Percentiles rank a stretch among this genome's conserved stretches.
These are phyloP conservation scores for Caenorhabditis plicata DNA, from an alignment of 2,888 invertebrate species.

Conservation along the genomic window DNA sequence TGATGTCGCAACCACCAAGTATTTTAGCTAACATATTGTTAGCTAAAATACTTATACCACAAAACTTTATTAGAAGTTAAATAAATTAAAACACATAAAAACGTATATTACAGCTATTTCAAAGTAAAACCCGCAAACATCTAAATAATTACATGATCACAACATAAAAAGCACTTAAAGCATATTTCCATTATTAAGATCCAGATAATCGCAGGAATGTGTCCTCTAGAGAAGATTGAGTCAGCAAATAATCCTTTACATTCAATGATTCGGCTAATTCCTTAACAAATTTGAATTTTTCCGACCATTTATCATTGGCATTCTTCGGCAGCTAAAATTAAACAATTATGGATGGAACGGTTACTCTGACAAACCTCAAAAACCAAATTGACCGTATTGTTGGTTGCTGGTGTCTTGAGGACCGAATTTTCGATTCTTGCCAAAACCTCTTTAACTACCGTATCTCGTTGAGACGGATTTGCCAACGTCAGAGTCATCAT, in stretches of 20 bases:
- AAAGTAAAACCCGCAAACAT: no score
- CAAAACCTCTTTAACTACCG: not conserved
- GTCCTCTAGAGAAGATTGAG: slow-evolving; percentile 14
- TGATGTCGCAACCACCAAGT: no score
- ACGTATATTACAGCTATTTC: no score
- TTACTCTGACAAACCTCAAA: slow-evolving; percentile 7
- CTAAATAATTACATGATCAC: no score
- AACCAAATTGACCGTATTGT: slow-evolving; percentile 3
- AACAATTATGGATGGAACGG: no score
- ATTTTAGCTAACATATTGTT: no score
- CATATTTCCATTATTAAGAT: not conserved
- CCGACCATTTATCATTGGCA: slow-evolving; percentile 9
- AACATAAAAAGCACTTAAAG: not conserved
- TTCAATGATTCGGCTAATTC: slow-evolving; percentile 1
- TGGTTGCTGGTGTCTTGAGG: slow-evolving; percentile 11
- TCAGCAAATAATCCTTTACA: slow-evolving; percentile 11
- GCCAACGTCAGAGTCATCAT: slow-evolving; percentile 6
- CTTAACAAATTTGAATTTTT: slow-evolving; percentile 5
- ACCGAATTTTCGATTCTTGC: slow-evolving; percentile 1
- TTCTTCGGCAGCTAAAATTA: slow-evolving; percentile 3
- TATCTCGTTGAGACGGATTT: not conserved
- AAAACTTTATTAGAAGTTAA: no score
- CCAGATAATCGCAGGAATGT: no score
- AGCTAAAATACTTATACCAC: no score
- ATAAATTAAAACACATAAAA: no score